Base-by-base conservation (phyloP, 2,113 vertebrate genomes). In the Puma concolor region DNA sequence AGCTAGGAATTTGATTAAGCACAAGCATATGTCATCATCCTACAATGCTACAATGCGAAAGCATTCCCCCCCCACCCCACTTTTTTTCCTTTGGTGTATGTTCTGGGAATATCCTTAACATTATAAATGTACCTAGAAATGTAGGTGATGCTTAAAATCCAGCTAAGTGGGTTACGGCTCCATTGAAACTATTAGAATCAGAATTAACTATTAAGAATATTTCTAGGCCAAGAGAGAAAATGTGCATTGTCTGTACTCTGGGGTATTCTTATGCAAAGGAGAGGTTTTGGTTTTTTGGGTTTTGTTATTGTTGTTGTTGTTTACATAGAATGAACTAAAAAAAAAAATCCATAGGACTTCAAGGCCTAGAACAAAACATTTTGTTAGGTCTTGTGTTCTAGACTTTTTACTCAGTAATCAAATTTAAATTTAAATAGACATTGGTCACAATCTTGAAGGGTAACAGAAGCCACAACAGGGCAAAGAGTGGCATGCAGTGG, bases 1-100 rank as follows among this genome's bases (percentile, higher is more conserved):
- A 95, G 54, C 50, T 95, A 33, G 44, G 23, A 95, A 89, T 95
- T 95, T 97, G 89, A 91, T 63, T 95, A 97, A 97, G 52, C 63
- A 84, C 44, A 31, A 21, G 33, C 77, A 5, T 64, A 67, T 48
- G 44, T 60, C 27, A 88, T 85, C 79, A 95, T 79, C 85, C 88
- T 87, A 54, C 27, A 95, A 41, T 54, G 21, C 88, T 87, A 54
- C 27, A 95, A 41, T 54, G 21, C 50, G 19, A 64, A 96, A 64
- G 4, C 76, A 33, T 85, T 81, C 17, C 2, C n/a, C 19, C 2
- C 12, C 3, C 7, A 17, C 5, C 2, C 11, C 1, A 11, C 25
- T 66, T 33, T 21, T 41, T 31, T 19, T 50, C 23, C 19, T 88
- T 79, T 64, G 21, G 14, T 91, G 13, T 71, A 57, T 96, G 4